Conservation (phyloP, 1,140 invertebrate species). For the Leptestheria dahalacensis region DNA sequence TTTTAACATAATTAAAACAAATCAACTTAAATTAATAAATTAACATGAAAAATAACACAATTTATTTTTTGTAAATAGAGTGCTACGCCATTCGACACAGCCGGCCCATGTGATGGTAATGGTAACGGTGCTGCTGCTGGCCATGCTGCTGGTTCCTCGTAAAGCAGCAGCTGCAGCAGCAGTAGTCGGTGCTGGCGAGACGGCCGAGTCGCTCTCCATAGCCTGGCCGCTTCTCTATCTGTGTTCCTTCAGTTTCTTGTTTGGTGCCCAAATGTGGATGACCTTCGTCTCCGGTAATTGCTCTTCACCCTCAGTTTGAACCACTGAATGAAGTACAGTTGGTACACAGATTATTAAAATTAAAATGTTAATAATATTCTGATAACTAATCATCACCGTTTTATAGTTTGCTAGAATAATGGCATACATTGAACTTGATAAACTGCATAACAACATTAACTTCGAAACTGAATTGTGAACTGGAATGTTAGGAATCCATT, state of each 20-base stretch:
- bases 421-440: neutral
- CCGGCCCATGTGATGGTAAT: constrained; percentile 55
- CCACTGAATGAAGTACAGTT: too few species aligned
- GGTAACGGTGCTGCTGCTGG: constrained; percentile 42
- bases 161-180: constrained; percentile 21
- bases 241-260: constrained; percentile 52
- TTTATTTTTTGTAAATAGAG: constrained; percentile 30
- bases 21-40: neutral
- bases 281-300: constrained; percentile 59
- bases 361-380: too few species aligned
- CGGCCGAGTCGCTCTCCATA: neutral
- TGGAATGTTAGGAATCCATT: too few species aligned
- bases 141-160: constrained; percentile 38
- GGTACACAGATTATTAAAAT: too few species aligned
- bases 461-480: too few species aligned
- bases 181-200: constrained; percentile 26
- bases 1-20: neutral
- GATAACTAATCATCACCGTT: too few species aligned
- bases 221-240: constrained; percentile 42
- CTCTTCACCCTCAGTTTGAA: neutral
- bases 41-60: neutral
- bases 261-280: constrained; percentile 76
- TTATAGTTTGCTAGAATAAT: too few species aligned
- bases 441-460: too few species aligned
- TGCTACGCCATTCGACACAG: constrained; percentile 49